Percentiles rank a stretch among this genome's conserved stretches.
Conservation (phyloP, 2,888 invertebrate species). For the Yponomeuta sedellus region DNA sequence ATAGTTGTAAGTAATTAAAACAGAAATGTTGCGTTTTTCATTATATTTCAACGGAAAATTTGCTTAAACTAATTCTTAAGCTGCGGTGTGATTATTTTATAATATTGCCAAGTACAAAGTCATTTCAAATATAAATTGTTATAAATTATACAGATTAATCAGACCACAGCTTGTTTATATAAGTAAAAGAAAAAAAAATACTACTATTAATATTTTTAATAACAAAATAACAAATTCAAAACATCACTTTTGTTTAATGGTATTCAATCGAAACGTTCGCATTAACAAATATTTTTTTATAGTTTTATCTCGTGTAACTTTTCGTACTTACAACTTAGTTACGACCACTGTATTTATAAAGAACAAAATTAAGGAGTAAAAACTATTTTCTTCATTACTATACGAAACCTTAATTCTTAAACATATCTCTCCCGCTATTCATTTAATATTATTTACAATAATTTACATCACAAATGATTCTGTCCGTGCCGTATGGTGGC, state of each 20-base stretch:
- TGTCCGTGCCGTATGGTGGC: constrained; percentile 44
- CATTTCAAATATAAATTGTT: constrained; percentile 23
- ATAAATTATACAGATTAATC: constrained; percentile 35
- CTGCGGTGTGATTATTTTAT: constrained; percentile 56
- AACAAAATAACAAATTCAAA: constrained; percentile 51
- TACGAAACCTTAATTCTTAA: constrained; percentile 45
- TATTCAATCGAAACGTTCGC: constrained; percentile 38
- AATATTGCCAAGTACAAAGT: constrained; percentile 21
- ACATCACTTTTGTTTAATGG: constrained; percentile 36
- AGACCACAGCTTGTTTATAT: constrained; percentile 51
- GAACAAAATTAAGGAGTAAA: constrained; percentile 27
- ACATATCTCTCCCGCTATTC: constrained; percentile 32
- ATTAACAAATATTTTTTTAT: constrained; percentile 16
- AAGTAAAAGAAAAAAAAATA: constrained; percentile 53
- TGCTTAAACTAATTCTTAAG: constrained; percentile 65
- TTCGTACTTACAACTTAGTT: constrained; percentile 57
- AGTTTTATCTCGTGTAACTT: constrained; percentile 31
- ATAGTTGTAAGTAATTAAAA: not conserved
- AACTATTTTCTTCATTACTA: constrained; percentile 34
- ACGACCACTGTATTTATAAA: constrained; percentile 29
- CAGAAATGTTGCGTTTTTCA: not conserved
- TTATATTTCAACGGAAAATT: constrained; percentile 70
- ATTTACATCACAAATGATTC: constrained; percentile 69
- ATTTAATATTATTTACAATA: constrained; percentile 66
- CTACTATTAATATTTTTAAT: constrained; percentile 29